Base-by-base conservation (phyloP, 2,888 invertebrate genomes). In the Agrotis segetum region DNA sequence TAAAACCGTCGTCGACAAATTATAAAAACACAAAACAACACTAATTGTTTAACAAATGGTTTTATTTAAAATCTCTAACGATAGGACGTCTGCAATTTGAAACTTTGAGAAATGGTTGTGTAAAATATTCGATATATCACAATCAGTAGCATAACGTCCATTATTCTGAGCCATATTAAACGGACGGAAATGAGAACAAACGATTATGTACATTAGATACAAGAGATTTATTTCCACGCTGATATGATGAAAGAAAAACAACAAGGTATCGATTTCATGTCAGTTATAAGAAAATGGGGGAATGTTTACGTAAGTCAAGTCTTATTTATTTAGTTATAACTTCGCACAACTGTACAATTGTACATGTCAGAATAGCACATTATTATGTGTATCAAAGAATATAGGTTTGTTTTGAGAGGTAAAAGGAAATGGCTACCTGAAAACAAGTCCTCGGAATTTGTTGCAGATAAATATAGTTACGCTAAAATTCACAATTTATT, bases 131-230 rank as follows among this genome's bases (percentile, higher is more conserved):
- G 56, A 82, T 85, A 79, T 76, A 84, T 85, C 84, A 82, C 75
- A 82, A 85, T 85, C 82, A 78, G 44, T 34, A 65, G 47, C 71
- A 75, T 77, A 64, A 77, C 67, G 59, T 74, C 80, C 74, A 83
- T 82, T 79, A 81, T 71, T 64, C 66, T 69, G 79, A 79, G 59
- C 67, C 49, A 62, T 73, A 68, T 71, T 68, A 72, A 70, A 78
- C 49, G 53, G 58, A 75, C 60, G 78, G 75, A 85, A 85, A 85
- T 80, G 84, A 82, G 82, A 75, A 82, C 69, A 80, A 81, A 83
- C 74, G 74, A 79, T 79, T 85, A 84, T 79, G 75, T 75, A 72
- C 77, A 77, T 71, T 75, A 79, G 74, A 72, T 67, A 56, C 50
- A 69, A 63, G 63, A 76, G 63, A 77, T 81, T 81, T 81, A 74